Evolutionary conservation across 2,113 vertebrate species (phyloP).

Genomic region (Phalacrocorax carbo): DNA sequence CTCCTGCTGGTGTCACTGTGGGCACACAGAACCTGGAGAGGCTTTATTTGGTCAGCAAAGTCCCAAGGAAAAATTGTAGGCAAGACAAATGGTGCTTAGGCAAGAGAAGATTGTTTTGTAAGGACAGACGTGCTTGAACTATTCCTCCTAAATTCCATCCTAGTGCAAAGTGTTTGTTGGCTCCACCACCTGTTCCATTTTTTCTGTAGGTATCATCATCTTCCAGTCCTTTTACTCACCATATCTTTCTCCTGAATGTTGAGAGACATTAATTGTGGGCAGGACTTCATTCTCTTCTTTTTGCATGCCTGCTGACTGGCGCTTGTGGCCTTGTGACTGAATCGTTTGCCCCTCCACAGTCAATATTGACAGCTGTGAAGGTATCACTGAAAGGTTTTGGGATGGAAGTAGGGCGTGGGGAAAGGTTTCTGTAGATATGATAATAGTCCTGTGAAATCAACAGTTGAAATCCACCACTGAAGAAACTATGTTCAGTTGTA

Average conservation of each 20-base stretch:
- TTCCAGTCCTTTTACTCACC: not conserved
- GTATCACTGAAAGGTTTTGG: not conserved
- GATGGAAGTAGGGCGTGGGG: fast-evolving
- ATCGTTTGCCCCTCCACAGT: not conserved
- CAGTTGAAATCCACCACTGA: not conserved
- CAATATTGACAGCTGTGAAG: not conserved
- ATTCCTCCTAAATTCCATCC: not conserved
- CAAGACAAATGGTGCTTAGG: not conserved
- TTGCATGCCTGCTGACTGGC: not conserved
- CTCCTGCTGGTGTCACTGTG: conserved; percentile 13
- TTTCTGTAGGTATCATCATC: not conserved
- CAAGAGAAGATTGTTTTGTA: not conserved
- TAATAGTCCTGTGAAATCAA: not conserved
- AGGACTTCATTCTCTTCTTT: not conserved
- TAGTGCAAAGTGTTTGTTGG: not conserved
- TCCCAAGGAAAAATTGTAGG: not conserved
- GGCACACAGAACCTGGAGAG: not conserved
- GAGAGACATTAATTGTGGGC: not conserved
- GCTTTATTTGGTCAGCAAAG: not conserved
- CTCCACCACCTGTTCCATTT: not conserved
- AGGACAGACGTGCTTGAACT: not conserved
- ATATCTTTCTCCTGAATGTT: not conserved
- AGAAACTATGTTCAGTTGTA: not conserved
- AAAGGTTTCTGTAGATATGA: not conserved
- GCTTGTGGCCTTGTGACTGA: not conserved